Evolutionary conservation across 1,140 invertebrate species (phyloP), one percentile per base, ranked within the genome.

Genomic region (Drosophila neocordata): DNA sequence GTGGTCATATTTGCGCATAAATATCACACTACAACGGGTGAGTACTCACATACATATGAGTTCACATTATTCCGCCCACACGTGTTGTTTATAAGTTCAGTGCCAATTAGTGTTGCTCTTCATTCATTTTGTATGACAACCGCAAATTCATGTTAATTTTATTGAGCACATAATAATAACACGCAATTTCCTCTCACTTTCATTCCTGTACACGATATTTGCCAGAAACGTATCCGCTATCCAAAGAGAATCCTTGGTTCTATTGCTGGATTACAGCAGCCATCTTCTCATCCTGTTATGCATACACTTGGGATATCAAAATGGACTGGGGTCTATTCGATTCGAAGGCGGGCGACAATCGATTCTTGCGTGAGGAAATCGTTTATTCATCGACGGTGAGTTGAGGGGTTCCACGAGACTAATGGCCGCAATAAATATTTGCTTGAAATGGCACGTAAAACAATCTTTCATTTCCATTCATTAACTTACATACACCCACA

Each of bases 261-360:
- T 97, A 96, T 92, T 91, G 96, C 64, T 97, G 96, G 96, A 94
- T 97, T 55, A 92, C 94, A 1, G 93, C 95, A 7, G 95, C 95
- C 37, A 91, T 98, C 9, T 91, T 97, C n/a, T 97, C 95, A 59
- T 97, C 97, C 0, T 94, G 95, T 53, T 98, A 98, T 91, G 96
- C 96, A 0, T 97, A 97, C 87, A 95, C 95, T 4, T 99, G 98
- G 98, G 98, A 99, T 92, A 95, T 99, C 9, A 97, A 97, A 92
- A 98, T 99, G 96, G 98, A 99, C 93, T 99, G 98, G 98, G 98
- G 98, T 4, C 92, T 99, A n/a, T 95, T 99, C 74, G 97, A 98
- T 91, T 95, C 94, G 59, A 95, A 95, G 65, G 95, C 96, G 31
- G 91, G 91, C 56, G 96, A 98, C 92, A 97, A 98, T 92, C 94